These are phyloP conservation scores for Drosophila niveifrons DNA, from an alignment of 2,888 invertebrate genomes.

Conservation along the genomic window DNA sequence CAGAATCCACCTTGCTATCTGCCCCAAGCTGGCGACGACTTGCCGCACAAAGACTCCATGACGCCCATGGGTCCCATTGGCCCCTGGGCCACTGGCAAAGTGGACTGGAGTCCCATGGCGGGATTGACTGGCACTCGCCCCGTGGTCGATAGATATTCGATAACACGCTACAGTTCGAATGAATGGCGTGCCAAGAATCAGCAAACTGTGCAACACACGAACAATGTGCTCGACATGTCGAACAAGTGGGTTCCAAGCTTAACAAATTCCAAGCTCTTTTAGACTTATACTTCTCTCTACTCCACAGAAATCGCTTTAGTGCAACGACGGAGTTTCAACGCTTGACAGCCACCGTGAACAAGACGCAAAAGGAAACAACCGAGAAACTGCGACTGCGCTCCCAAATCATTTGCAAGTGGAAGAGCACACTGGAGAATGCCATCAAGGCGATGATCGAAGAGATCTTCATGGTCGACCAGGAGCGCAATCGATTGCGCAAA, in stretches of 20 bases:
- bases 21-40: slow-evolving; percentile 87
- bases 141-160: slow-evolving; percentile 90
- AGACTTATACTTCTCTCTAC: not conserved
- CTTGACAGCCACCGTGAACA: slow-evolving; percentile 89
- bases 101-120: slow-evolving; percentile 90
- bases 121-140: slow-evolving; percentile 91
- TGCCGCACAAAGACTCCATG: slow-evolving; percentile 83
- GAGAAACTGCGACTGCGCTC: slow-evolving; percentile 89
- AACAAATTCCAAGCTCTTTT: not conserved
- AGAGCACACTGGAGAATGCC: slow-evolving; percentile 90
- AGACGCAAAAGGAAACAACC: slow-evolving; percentile 89
- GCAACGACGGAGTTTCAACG: slow-evolving; percentile 88
- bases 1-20: slow-evolving; percentile 86
- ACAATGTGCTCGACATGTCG: slow-evolving; percentile 86
- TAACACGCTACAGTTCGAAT: slow-evolving; percentile 90
- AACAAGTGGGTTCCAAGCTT: slow-evolving; percentile 84
- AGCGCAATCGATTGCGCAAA: slow-evolving; percentile 89
- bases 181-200: slow-evolving; percentile 90
- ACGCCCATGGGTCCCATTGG: slow-evolving; percentile 86
- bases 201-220: slow-evolving; percentile 85
- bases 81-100: slow-evolving; percentile 90
- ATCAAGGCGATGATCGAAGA: slow-evolving; percentile 90
- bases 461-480: slow-evolving; percentile 89
- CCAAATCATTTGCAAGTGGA: slow-evolving; percentile 90
- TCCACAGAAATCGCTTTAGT: slow-evolving; percentile 87